Conservation (phyloP, 2,797 vertebrate genomes). For the Dryobates pubescens region DNA sequence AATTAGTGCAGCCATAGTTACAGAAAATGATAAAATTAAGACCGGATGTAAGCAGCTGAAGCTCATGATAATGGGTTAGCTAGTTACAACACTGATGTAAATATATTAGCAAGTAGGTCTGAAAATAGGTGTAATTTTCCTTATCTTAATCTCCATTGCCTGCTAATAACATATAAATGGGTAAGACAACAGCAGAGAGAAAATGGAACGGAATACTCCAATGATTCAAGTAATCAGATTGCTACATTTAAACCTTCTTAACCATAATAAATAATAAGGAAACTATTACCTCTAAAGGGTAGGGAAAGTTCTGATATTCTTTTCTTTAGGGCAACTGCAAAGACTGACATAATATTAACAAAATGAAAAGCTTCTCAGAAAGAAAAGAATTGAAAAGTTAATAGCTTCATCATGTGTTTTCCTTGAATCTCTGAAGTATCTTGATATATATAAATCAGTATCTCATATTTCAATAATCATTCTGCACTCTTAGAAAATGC, state of each 20-base stretch:
- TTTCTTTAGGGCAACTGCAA: background rate
- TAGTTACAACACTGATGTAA: background rate
- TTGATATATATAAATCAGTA: slow-evolving; percentile 33
- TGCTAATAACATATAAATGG: background rate
- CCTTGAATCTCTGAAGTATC: slow-evolving; percentile 30
- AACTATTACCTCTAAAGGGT: background rate
- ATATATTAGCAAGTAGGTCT: slow-evolving; percentile 4
- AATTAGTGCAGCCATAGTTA: background rate
- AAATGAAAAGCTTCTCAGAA: background rate
- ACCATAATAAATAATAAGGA: background rate
- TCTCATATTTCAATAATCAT: slow-evolving; percentile 41
- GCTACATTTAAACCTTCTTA: background rate
- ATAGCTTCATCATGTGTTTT: background rate
- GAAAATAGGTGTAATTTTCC: slow-evolving; percentile 6
- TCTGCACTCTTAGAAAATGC: slow-evolving; percentile 23
- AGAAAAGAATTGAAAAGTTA: background rate
- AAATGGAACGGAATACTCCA: background rate
- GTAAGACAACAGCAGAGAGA: background rate
- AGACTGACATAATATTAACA: background rate
- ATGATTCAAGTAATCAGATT: background rate
- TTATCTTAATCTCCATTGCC: background rate
- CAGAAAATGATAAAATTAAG: slow-evolving; percentile 20
- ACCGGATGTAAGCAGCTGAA: slow-evolving; percentile 17
- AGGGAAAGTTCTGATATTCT: background rate
- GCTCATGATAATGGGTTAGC: slow-evolving; percentile 16